Evolutionary conservation across 2,113 vertebrate genomes (phyloP), one percentile per base, ranked within the genome.

Genomic region (Zosterops borbonicus): DNA sequence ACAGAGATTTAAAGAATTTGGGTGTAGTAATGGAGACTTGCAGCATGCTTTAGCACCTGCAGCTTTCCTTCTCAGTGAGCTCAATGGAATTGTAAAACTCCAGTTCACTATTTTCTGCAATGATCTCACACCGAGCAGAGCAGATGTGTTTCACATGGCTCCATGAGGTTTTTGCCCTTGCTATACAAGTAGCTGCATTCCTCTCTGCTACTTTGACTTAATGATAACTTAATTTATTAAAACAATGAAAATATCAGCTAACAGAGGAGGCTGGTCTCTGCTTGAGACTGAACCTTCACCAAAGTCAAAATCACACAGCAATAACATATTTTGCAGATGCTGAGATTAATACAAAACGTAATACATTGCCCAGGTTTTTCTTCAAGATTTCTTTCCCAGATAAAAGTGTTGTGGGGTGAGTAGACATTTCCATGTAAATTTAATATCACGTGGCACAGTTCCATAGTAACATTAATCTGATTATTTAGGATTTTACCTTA

Each of bases 191-290:
- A 68, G 27, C 29, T 78, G 39, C 19, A 22, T 71, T 81, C 20
- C n/a, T 70, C 21, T 89, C 56, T 76, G n/a, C 44, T 81, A 78
- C 23, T 92, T 67, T 71, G 28, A 47, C 22, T 70, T 52, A 39
- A 15, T 49, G 31, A 78, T 82, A 90, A 76, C 33, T 85, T 85
- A 59, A 88, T 83, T 78, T 75, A 79, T 79, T 92, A 92, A 92
- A 92, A 89, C 37, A 82, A 84, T 71, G 31, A 75, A 83, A 85
- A 87, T 64, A 91, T 39, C 64, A 71, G 13, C 16, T 71, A 84
- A 75, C 9, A 35, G 13, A 17, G 27, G 24, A 83, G 10, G 25
- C 25, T 64, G 59, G 39, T 56, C 73, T 68, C 64, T 68, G 49
- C 41, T 67, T 81, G 91, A 84, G 25, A 64, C 17, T n/a, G 27